Evolutionary conservation across 2,888 invertebrate genomes (phyloP).

Genomic region (Lasioglossum marginatum): DNA sequence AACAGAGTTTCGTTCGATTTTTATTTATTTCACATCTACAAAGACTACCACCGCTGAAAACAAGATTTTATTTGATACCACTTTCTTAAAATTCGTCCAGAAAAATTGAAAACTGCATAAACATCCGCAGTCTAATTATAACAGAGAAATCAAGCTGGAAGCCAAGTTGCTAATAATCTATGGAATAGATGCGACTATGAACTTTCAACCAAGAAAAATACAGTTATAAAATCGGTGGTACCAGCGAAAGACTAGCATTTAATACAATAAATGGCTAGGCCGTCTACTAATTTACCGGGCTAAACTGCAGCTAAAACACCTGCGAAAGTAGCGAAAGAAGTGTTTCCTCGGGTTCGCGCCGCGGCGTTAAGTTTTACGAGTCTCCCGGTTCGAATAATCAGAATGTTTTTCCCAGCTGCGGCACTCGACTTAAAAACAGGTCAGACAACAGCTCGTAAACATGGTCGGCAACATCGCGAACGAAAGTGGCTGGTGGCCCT

Average conservation of each 20-base stretch:
- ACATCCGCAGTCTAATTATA: too few species aligned
- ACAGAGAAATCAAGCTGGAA: too few species aligned
- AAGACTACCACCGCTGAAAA: too few species aligned
- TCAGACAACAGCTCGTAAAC: constrained; percentile 47
- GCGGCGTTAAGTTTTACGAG: constrained; percentile 27
- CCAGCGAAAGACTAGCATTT: not conserved
- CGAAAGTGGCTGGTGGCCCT: constrained; percentile 32
- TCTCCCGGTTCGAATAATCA: constrained; percentile 2
- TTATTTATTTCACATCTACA: too few species aligned
- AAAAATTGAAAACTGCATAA: too few species aligned
- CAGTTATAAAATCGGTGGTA: not conserved
- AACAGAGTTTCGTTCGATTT: too few species aligned
- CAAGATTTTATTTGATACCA: too few species aligned
- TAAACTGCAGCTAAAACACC: not conserved
- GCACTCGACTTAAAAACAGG: constrained; percentile 3
- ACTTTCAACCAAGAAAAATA: not conserved
- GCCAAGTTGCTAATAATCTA: not conserved
- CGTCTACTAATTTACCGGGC: not conserved
- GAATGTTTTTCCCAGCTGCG: constrained; percentile 16
- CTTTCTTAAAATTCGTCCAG: too few species aligned
- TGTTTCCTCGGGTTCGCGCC: not conserved
- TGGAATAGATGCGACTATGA: not conserved
- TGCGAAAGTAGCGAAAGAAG: not conserved
- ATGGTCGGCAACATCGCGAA: constrained; percentile 26
- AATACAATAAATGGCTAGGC: not conserved